Evolutionary conservation across 1,140 invertebrate species (phyloP).

Genomic region (Papilio glaucus): DNA sequence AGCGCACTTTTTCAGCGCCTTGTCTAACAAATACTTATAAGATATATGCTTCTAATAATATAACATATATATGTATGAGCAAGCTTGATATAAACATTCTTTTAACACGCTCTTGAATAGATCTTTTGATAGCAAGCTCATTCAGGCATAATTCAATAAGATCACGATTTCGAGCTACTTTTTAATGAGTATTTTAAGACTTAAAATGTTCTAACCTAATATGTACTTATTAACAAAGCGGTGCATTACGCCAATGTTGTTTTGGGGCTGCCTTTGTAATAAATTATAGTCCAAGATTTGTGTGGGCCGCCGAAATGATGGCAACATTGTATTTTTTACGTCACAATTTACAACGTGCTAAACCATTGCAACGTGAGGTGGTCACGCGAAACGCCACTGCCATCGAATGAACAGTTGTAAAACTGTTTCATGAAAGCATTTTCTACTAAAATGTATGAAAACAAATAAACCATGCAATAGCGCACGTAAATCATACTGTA

Average conservation of each 20-base stretch:
- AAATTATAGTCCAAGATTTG: slow-evolving; percentile 53
- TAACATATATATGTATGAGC: too few species aligned
- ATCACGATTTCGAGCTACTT: too few species aligned
- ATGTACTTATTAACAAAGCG: neutral
- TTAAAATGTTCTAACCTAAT: neutral
- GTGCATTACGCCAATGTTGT: slow-evolving; percentile 26
- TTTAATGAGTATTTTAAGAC: neutral
- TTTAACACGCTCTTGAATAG: too few species aligned
- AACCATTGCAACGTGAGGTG: slow-evolving; percentile 56
- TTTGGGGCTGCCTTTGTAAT: slow-evolving; percentile 38
- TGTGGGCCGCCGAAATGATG: slow-evolving; percentile 48
- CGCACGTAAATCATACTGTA: slow-evolving; percentile 3
- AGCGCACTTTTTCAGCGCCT: too few species aligned
- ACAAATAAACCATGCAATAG: slow-evolving; percentile 13
- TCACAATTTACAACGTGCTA: slow-evolving; percentile 71
- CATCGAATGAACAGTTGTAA: slow-evolving; percentile 47
- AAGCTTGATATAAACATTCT: too few species aligned
- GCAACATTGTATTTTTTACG: slow-evolving; percentile 75
- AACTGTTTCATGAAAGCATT: slow-evolving; percentile 40
- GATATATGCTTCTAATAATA: too few species aligned
- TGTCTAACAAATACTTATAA: too few species aligned
- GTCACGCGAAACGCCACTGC: slow-evolving; percentile 60
- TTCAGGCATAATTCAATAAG: too few species aligned
- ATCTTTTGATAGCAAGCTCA: too few species aligned
- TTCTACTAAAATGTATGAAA: slow-evolving; percentile 30